These are phyloP conservation scores for Sesamia inferens DNA, from an alignment of 2,888 invertebrate genomes.

Conservation along the genomic window DNA sequence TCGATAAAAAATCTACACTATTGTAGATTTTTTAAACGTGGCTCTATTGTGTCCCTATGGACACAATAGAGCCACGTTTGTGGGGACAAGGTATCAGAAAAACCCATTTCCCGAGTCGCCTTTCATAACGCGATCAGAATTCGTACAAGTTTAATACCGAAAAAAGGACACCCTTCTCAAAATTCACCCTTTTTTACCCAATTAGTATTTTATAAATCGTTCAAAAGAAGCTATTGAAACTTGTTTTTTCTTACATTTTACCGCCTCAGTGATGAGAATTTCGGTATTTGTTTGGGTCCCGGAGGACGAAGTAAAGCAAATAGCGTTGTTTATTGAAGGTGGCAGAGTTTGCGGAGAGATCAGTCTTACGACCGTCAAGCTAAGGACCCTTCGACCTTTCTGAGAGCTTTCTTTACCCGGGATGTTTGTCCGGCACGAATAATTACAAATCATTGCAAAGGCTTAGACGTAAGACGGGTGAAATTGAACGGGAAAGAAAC, in stretches of 20 bases:
- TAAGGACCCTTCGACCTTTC: constrained; percentile 50
- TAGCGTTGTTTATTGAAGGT: constrained; percentile 76
- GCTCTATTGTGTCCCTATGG: constrained; percentile 42
- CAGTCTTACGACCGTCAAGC: constrained; percentile 63
- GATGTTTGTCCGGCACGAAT: constrained; percentile 54
- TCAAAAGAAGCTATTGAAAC: constrained; percentile 41
- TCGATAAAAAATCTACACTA: constrained; percentile 36
- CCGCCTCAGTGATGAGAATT: constrained; percentile 73
- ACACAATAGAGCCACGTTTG: constrained; percentile 45
- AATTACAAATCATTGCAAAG: constrained; percentile 55
- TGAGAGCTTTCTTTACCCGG: constrained; percentile 43
- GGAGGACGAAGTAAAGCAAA: constrained; percentile 75
- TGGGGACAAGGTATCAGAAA: constrained; percentile 46
- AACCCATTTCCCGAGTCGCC: constrained; percentile 44
- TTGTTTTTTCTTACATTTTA: constrained; percentile 61
- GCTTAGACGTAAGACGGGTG: constrained; percentile 31
- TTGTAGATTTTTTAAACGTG: too few species aligned
- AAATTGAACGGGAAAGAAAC: constrained; percentile 34
- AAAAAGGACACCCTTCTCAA: constrained; percentile 39
- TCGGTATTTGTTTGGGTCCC: constrained; percentile 81
- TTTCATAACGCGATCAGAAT: constrained; percentile 57
- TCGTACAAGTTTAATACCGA: constrained; percentile 38
- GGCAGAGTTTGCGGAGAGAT: constrained; percentile 75
- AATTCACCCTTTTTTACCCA: constrained; percentile 55
- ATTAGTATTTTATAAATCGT: constrained; percentile 53